Conservation (phyloP, 1,140 invertebrate species). For the Frieseomelitta varia region DNA sequence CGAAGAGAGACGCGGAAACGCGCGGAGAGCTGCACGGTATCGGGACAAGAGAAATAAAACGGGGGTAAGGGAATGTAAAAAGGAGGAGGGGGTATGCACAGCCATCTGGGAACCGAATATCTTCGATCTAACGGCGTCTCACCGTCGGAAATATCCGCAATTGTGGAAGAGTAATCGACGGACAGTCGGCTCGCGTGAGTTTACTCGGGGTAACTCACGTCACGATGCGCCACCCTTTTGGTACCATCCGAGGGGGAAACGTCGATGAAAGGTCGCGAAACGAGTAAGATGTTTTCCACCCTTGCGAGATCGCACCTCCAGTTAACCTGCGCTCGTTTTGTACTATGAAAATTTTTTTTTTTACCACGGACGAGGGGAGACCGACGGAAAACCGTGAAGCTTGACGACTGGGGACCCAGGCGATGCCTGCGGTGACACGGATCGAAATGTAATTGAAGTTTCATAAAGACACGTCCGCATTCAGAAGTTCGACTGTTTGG, state of each 20-base stretch:
- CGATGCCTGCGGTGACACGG: slow-evolving; percentile 50
- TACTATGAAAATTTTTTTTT: slow-evolving; percentile 47
- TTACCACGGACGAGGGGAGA: background rate
- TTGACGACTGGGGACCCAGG: slow-evolving; percentile 27
- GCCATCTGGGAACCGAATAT: slow-evolving; percentile 78
- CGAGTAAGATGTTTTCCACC: slow-evolving; percentile 55
- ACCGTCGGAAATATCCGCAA: slow-evolving; percentile 74
- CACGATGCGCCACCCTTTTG: slow-evolving; percentile 54
- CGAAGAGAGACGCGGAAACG: slow-evolving; percentile 25
- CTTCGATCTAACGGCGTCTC: slow-evolving; percentile 74
- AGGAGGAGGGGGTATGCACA: slow-evolving; percentile 41
- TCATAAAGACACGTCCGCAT: slow-evolving; percentile 3
- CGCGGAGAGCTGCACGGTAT: slow-evolving; percentile 26
- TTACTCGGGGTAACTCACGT: slow-evolving; percentile 30
- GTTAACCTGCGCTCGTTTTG: slow-evolving; percentile 46
- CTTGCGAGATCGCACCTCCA: slow-evolving; percentile 31
- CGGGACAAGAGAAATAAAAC: slow-evolving; percentile 42
- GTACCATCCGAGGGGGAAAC: slow-evolving; percentile 24
- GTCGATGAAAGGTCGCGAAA: slow-evolving; percentile 40
- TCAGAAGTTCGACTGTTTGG: no score
- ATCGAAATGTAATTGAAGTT: slow-evolving; percentile 59
- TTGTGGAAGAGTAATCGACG: slow-evolving; percentile 79
- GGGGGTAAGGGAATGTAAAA: slow-evolving; percentile 55
- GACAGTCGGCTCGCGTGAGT: slow-evolving; percentile 59
- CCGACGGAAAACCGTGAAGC: slow-evolving; percentile 53